Percentiles rank a stretch among this genome's conserved stretches.
Evolutionary conservation across 1,140 invertebrate genomes (phyloP).

Genomic region (Drosophila ogumai): DNA sequence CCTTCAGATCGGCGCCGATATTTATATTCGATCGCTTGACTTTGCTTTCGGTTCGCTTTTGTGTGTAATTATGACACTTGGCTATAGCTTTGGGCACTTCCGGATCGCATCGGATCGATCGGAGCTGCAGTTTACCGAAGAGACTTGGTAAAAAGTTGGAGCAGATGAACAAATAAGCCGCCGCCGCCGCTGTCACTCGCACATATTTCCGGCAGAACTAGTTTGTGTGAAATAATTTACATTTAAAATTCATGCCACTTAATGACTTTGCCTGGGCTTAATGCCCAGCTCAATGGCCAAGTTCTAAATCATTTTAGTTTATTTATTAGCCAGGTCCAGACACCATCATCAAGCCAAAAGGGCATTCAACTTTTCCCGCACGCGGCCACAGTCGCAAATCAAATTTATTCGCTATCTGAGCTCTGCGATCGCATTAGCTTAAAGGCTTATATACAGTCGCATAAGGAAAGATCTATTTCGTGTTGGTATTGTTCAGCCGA

Average conservation of each 20-base stretch:
- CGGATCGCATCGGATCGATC: conserved; percentile 32
- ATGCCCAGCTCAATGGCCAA: conserved; percentile 29
- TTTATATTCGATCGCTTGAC: conserved; percentile 36
- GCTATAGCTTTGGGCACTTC: conserved; percentile 68
- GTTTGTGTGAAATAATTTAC: conserved; percentile 53
- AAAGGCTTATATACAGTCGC: conserved; percentile 16
- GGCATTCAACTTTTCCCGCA: conserved; percentile 69
- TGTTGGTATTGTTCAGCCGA: conserved; percentile 8
- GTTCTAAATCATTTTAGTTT: conserved; percentile 68
- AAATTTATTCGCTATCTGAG: conserved; percentile 29
- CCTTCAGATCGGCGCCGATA: conserved; percentile 24
- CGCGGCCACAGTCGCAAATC: conserved; percentile 23
- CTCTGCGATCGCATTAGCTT: conserved; percentile 29
- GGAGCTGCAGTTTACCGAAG: conserved; percentile 37
- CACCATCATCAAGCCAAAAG: conserved; percentile 31
- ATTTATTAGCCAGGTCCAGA: conserved; percentile 46
- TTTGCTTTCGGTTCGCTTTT: conserved; percentile 45
- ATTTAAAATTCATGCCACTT: conserved; percentile 63
- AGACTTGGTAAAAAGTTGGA: conserved; percentile 7
- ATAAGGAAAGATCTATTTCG: conserved; percentile 38
- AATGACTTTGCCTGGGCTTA: conserved; percentile 43
- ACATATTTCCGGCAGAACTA: conserved; percentile 65
- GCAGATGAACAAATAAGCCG: conserved; percentile 40
- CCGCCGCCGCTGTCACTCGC: conserved; percentile 9
- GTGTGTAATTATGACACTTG: conserved; percentile 79